These are phyloP conservation scores for Desoria tigrina DNA, from an alignment of 2,888 invertebrate species.

Conservation along the genomic window DNA sequence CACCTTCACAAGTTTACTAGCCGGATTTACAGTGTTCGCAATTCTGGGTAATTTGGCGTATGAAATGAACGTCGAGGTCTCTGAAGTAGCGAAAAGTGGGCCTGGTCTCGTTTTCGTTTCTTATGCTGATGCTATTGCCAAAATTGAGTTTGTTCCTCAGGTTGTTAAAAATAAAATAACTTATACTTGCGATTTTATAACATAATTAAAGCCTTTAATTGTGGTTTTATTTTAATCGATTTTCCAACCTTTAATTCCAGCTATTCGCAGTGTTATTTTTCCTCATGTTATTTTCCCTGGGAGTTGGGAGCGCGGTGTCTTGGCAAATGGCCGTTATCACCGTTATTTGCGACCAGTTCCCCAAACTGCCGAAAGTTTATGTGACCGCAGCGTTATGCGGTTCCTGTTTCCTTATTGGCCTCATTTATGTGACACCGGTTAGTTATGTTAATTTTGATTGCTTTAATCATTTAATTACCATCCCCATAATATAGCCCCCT, in stretches of 20 bases:
- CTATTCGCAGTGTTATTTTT: slow-evolving; percentile 77
- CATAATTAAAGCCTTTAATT: too few relatives aligned
- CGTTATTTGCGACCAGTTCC: slow-evolving; percentile 69
- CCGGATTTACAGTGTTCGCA: slow-evolving; percentile 72
- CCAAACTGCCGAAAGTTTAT: slow-evolving; percentile 63
- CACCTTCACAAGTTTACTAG: slow-evolving; percentile 77
- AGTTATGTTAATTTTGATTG: too few relatives aligned
- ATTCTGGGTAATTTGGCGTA: slow-evolving; percentile 71
- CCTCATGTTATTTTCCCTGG: slow-evolving; percentile 77
- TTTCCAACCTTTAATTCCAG: slow-evolving; percentile 57
- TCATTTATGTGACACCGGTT: slow-evolving; percentile 67
- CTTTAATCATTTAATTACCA: too few relatives aligned
- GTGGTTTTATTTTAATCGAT: too few relatives aligned
- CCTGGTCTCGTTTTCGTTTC: slow-evolving; percentile 61
- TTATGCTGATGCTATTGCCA: slow-evolving; percentile 74
- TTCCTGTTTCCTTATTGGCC: slow-evolving; percentile 63
- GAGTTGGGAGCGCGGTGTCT: slow-evolving; percentile 74
- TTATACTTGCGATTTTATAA: too few relatives aligned
- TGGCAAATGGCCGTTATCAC: slow-evolving; percentile 70
- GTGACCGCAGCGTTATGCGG: slow-evolving; percentile 64
- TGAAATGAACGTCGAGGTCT: slow-evolving; percentile 62
- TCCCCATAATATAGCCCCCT: too few relatives aligned
- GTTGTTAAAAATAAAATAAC: too few relatives aligned
- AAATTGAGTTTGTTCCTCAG: slow-evolving; percentile 46
- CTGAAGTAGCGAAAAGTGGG: slow-evolving; percentile 71